Base-by-base conservation (phyloP, 2,888 invertebrate species). In the Catocala nupta region DNA sequence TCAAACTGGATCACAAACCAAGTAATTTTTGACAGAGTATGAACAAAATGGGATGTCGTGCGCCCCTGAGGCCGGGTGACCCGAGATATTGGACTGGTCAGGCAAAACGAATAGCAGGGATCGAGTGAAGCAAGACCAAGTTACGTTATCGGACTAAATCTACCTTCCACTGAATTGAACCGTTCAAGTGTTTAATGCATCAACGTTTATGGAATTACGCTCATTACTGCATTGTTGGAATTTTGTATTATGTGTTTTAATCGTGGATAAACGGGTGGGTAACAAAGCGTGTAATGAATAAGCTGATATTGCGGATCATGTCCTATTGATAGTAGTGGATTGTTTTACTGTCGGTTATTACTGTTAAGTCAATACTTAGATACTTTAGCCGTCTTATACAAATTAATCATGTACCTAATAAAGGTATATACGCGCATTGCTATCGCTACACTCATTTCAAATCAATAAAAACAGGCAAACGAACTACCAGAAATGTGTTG, bases 11-110 rank as follows among this genome's bases (percentile, higher is more conserved):
- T 77, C 88, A 86, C 85, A 85, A 86, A 84, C 85, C 85, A 82
- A 82, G 83, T 82, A 83, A 84, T 87, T 90, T 89, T 89, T 87
- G 88, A 86, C 83, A 82, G 82, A 82, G 84, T 86, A 86, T 84
- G 83, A 87, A 87, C 84, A 86, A 87, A 87, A 86, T 83, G 82
- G 83, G 82, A 84, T 84, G 85, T 84, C 81, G 77, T 77, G 80
- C 71, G 80, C 83, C 86, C 87, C 83, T 65, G 84, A 83, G 86
- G 87, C 77, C 81, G 77, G 75, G 79, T 80, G 87, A 89, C 87
- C 88, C 86, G 77, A 84, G 84, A 88, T 88, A 89, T 88, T 87
- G 83, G 80, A 82, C 83, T 81, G 74, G 81, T 70, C 75, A 79
- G 77, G 81, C 80, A 81, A 83, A 84, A 81, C 80, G 82, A 88